Conservation (phyloP, 2,888 invertebrate species). For the Resseliella maxima region DNA sequence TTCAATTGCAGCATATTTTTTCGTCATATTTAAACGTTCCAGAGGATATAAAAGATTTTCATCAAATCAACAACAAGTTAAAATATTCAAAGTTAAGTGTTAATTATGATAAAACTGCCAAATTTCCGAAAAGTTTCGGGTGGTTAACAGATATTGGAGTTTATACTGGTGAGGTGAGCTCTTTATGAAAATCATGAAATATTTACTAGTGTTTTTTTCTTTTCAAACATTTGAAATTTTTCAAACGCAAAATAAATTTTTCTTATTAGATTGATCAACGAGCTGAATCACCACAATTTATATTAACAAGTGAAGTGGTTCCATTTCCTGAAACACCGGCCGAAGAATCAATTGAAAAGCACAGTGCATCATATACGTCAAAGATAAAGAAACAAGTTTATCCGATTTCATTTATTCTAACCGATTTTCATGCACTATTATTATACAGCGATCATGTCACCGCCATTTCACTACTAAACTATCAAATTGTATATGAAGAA, state of each 20-base stretch:
- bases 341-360: background rate
- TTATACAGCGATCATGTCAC: constrained; percentile 86
- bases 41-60: constrained; percentile 73
- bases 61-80: constrained; percentile 78
- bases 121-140: constrained; percentile 81
- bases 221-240: background rate
- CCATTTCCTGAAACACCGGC: constrained; percentile 57
- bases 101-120: constrained; percentile 75
- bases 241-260: background rate
- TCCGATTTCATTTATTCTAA: constrained; percentile 83
- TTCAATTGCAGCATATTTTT: constrained; percentile 78
- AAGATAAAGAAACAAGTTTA: constrained; percentile 66
- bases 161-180: constrained; percentile 78
- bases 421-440: constrained; percentile 90
- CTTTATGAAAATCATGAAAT: constrained; percentile 54
- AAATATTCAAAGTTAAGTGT: constrained; percentile 84
- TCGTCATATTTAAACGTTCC: constrained; percentile 79
- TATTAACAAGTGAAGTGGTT: constrained; percentile 59
- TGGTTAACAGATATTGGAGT: constrained; percentile 90
- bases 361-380: constrained; percentile 60
- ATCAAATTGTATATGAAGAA: constrained; percentile 88
- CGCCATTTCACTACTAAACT: constrained; percentile 85
- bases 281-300: constrained; percentile 59
- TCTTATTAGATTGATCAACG: constrained; percentile 59
- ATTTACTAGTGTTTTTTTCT: background rate